Percentiles rank a stretch among this genome's conserved stretches.
Conservation (phyloP, 2,113 vertebrate genomes). For the Fregetta grallaria region DNA sequence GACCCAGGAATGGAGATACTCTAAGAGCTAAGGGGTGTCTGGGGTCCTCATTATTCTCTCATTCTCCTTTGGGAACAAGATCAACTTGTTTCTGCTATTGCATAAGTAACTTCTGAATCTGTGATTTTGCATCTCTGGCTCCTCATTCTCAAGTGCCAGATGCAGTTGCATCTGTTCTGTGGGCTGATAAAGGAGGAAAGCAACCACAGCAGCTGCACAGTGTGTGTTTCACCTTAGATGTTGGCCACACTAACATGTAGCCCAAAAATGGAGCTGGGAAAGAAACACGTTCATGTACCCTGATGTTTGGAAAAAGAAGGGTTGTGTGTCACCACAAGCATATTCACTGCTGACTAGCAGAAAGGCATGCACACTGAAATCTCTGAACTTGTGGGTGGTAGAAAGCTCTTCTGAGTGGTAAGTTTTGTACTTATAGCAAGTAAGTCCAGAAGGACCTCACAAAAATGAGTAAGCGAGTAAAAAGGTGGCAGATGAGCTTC, state of each 20-base stretch:
- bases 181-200: not conserved
- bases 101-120: not conserved
- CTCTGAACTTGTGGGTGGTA: not conserved
- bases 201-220: not conserved
- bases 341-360: not conserved
- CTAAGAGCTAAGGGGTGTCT: not conserved
- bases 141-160: not conserved
- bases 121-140: not conserved
- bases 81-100: not conserved
- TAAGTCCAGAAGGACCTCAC: not conserved
- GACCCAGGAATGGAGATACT: not conserved
- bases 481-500: not conserved
- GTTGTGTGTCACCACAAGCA: not conserved
- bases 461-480: not conserved
- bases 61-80: not conserved
- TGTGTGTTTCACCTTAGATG: not conserved
- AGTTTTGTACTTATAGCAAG: not conserved
- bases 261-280: not conserved
- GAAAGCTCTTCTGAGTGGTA: not conserved
- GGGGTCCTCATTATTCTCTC: not conserved
- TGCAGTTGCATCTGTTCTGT: not conserved
- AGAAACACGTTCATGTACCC: not conserved
- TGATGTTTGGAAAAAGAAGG: not conserved
- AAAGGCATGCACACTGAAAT: not conserved
- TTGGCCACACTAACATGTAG: not conserved